phyloP scores from a whole-genome alignment of 92 coral and sea anemone genomes.

The Epizoanthus scotinus region DNA sequence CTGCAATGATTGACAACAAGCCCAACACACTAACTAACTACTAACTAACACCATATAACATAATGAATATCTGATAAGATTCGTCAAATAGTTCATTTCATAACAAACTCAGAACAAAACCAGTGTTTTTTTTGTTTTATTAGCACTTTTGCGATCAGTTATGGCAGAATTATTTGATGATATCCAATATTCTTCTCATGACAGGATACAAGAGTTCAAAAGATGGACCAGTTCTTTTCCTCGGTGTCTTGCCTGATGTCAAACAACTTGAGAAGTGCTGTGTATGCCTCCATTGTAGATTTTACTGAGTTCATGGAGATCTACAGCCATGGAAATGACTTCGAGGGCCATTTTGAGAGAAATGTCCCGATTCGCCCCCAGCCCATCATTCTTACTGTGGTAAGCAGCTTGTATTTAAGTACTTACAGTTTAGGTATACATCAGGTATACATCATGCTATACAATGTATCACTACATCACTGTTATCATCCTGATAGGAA shows the following conservation, averaged over 20 bases:
- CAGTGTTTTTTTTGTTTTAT: neutral
- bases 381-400: slow-evolving; percentile 80
- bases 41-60: too few species aligned
- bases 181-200: neutral
- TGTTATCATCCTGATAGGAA: slow-evolving; percentile 37
- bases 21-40: too few species aligned
- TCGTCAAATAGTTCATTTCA: too few species aligned
- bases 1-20: too few species aligned
- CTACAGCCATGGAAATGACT: slow-evolving; percentile 86
- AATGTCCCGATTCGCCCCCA: slow-evolving; percentile 84
- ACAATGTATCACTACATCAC: neutral
- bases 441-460: neutral
- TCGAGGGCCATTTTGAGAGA: slow-evolving; percentile 72
- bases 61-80: too few species aligned
- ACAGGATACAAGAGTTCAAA: slow-evolving; percentile 72
- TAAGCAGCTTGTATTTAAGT: slow-evolving; percentile 40
- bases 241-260: slow-evolving; percentile 92
- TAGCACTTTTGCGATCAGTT: neutral
- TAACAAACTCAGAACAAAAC: too few species aligned
- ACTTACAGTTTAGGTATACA: too few species aligned
- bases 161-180: neutral
- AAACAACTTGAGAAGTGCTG: slow-evolving; percentile 75
- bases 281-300: slow-evolving; percentile 82
- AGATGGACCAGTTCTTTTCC: slow-evolving; percentile 90
- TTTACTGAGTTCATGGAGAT: slow-evolving; percentile 73